Evolutionary conservation across 1,140 invertebrate genomes (phyloP), one percentile per base, ranked within the genome.

Genomic region (Plectrocnemia conspersa): DNA sequence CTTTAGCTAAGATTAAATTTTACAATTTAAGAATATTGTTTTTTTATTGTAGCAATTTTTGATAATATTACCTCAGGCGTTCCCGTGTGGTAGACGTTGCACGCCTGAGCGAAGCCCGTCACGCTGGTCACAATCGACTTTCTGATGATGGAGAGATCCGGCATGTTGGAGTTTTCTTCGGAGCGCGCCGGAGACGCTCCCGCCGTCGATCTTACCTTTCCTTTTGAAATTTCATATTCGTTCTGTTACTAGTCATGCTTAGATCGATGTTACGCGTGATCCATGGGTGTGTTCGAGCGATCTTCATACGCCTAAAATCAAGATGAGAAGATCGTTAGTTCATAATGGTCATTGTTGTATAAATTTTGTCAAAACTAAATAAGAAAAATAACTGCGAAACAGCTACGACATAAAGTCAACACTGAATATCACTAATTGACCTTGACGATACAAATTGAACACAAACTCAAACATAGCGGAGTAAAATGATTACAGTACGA

Each of bases 1-100:
- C 59, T 82, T 79, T 13, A 91, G 76, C 83, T 89, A 73, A 49
- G 76, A 75, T 36, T 35, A 41, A 63, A n/a, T n/a, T n/a, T n/a
- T n/a, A n/a, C n/a, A n/a, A n/a, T n/a, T n/a, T n/a, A n/a, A n/a
- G 52, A 53, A 55, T 35, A 59, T 4, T 29, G n/a, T 7, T 29
- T n/a, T 7, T 29, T 29, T n/a, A 6, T n/a, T n/a, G n/a, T n/a
- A n/a, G n/a, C n/a, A n/a, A n/a, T n/a, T n/a, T 33, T 33, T 9
- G 9, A 33, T 13, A 3, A 15, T 15, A 33, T 23, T 65, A 80
- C 80, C 74, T 83, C 81, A 58, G 74, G 74, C 59, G 81, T 81
- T 21, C 79, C 80, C 62, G 75, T 72, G 64, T 82, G 75, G 68
- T 78, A 79, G 38, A 79, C 73, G 52, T 75, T 75, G 27, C 77